Evolutionary conservation across 2,888 invertebrate species (phyloP).

Genomic region (Dione vanillae): DNA sequence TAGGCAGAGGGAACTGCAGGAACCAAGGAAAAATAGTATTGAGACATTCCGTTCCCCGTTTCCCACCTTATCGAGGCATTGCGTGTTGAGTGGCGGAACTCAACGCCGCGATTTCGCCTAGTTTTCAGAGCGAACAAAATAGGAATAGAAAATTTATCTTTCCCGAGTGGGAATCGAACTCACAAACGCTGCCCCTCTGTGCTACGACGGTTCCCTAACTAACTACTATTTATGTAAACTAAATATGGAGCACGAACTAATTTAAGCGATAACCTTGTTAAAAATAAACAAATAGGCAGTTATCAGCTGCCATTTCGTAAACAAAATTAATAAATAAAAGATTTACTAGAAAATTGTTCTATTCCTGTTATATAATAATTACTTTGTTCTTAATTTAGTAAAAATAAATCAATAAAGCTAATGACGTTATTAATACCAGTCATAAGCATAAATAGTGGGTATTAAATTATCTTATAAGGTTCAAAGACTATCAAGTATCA

Average conservation of each 20-base stretch:
- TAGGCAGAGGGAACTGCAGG: too few relatives aligned
- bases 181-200: too few relatives aligned
- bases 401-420: conserved; percentile 10
- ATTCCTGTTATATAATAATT: neutral
- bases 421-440: neutral
- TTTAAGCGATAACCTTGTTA: conserved; percentile 7
- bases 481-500: neutral
- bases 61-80: too few relatives aligned
- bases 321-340: conserved; percentile 14
- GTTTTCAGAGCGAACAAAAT: too few relatives aligned
- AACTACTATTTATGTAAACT: neutral
- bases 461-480: neutral
- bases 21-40: too few relatives aligned
- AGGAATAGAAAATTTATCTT: too few relatives aligned
- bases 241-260: neutral
- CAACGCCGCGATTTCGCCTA: too few relatives aligned
- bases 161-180: too few relatives aligned
- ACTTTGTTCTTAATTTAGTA: conserved; percentile 5
- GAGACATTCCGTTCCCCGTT: too few relatives aligned
- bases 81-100: too few relatives aligned
- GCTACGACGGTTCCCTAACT: too few relatives aligned
- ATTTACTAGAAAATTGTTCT: conserved; percentile 4
- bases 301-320: neutral
- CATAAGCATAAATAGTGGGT: neutral
- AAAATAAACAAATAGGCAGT: conserved; percentile 1